These are phyloP conservation scores for Portevinia maculata DNA, from an alignment of 2,888 invertebrate genomes.

Conservation along the genomic window DNA sequence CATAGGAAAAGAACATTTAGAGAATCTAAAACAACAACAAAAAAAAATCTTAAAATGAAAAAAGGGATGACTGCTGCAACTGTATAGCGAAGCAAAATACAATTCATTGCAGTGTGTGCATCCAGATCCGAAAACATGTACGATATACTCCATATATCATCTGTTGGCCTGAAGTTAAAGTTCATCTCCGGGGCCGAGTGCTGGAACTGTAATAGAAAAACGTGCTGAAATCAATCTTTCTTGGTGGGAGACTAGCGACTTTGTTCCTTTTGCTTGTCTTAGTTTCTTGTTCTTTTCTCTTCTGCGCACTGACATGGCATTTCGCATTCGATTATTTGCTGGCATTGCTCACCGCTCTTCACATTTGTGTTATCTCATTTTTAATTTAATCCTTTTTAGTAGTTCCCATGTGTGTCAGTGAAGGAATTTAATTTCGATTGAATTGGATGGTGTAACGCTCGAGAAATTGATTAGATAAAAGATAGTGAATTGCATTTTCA, in stretches of 20 bases:
- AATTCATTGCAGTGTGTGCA: slow-evolving; percentile 63
- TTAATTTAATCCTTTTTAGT: slow-evolving; percentile 38
- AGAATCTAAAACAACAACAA: slow-evolving; percentile 8
- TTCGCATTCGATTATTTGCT: slow-evolving; percentile 69
- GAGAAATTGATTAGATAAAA: slow-evolving; percentile 34
- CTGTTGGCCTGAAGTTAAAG: slow-evolving; percentile 66
- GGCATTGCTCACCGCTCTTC: slow-evolving; percentile 45
- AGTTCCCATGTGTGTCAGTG: slow-evolving; percentile 53
- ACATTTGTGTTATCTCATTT: slow-evolving; percentile 40
- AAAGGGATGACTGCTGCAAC: slow-evolving; percentile 13
- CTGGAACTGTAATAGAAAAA: slow-evolving; percentile 69
- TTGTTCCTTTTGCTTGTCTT: slow-evolving; percentile 11
- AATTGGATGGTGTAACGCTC: slow-evolving; percentile 35
- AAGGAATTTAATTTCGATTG: slow-evolving; percentile 65
- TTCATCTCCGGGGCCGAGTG: slow-evolving; percentile 52
- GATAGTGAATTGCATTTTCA: background rate
- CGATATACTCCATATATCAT: slow-evolving; percentile 61
- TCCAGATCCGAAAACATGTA: slow-evolving; percentile 60
- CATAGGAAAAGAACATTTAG: slow-evolving; percentile 32
- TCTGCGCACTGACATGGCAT: slow-evolving; percentile 53
- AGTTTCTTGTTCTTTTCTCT: slow-evolving; percentile 4
- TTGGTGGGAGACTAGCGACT: slow-evolving; percentile 48
- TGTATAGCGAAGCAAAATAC: slow-evolving; percentile 33
- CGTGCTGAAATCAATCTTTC: slow-evolving; percentile 72
- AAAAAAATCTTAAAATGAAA: slow-evolving; percentile 14